These are phyloP conservation scores for Tubulanus polymorphus DNA, from an alignment of 2,888 invertebrate species.

Conservation along the genomic window DNA sequence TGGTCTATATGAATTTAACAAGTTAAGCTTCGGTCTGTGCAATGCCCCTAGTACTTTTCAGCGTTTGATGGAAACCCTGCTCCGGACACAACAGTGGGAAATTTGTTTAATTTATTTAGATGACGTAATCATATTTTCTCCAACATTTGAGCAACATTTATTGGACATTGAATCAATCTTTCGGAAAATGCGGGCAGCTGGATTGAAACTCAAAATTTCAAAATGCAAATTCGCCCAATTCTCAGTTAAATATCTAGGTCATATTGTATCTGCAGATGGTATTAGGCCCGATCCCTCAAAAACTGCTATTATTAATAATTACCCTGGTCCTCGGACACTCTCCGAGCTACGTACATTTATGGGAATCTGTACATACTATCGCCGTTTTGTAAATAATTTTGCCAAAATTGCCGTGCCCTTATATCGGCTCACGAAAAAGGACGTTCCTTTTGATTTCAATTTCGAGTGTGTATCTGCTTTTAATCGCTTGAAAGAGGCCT, in stretches of 20 bases:
- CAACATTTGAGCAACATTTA: slow-evolving; percentile 6
- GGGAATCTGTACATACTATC: slow-evolving; percentile 9
- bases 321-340: neutral
- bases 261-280: slow-evolving; percentile 6
- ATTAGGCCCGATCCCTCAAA: slow-evolving; percentile 7
- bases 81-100: slow-evolving; percentile 5
- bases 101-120: slow-evolving; percentile 11
- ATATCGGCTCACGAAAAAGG: neutral
- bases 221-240: slow-evolving; percentile 7
- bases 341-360: slow-evolving; percentile 7
- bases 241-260: slow-evolving; percentile 8
- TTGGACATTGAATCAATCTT: slow-evolving; percentile 6
- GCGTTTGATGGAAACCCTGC: slow-evolving; percentile 10
- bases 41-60: slow-evolving; percentile 11
- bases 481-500: neutral
- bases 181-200: slow-evolving; percentile 3
- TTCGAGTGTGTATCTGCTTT: neutral
- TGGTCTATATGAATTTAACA: slow-evolving; percentile 9
- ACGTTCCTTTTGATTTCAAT: neutral
- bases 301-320: neutral
- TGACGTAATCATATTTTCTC: slow-evolving; percentile 10
- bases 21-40: slow-evolving; percentile 8
- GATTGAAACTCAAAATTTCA: slow-evolving; percentile 6
- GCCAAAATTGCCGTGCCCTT: slow-evolving; percentile 8
- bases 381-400: slow-evolving; percentile 7